These are phyloP conservation scores for Gasterosteus aculeatus DNA, from an alignment of 2,113 vertebrate genomes.

Conservation along the genomic window DNA sequence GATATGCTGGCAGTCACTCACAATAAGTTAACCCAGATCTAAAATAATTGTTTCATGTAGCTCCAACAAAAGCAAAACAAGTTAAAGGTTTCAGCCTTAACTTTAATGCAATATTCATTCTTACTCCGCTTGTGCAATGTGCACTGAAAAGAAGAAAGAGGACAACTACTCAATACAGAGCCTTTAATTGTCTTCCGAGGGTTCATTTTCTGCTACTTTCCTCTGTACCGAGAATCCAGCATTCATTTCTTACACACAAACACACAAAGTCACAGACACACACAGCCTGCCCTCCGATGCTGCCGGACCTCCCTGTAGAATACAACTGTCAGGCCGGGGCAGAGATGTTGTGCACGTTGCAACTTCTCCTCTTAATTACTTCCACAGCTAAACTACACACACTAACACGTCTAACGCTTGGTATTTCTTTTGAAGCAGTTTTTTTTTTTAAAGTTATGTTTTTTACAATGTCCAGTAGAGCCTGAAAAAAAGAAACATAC, in stretches of 20 bases:
- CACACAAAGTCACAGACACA: conserved; percentile 18
- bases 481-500: rapidly evolving
- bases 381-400: conserved; percentile 26
- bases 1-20: not conserved
- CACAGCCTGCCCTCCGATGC: conserved; percentile 7
- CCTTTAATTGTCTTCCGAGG: conserved; percentile 39
- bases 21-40: conserved; percentile 9
- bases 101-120: conserved; percentile 39
- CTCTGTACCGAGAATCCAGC: conserved; percentile 8
- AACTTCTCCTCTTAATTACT: conserved; percentile 65
- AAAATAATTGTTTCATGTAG: conserved; percentile 10
- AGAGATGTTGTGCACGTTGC: conserved; percentile 51
- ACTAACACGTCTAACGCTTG: not conserved
- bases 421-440: not conserved
- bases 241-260: conserved; percentile 28
- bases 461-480: not conserved
- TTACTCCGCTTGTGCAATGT: not conserved
- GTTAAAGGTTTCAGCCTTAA: conserved; percentile 11
- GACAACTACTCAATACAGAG: conserved; percentile 7
- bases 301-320: conserved; percentile 50
- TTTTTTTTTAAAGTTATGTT: not conserved
- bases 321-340: conserved; percentile 45
- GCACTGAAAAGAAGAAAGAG: conserved; percentile 6
- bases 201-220: conserved; percentile 23
- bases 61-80: conserved; percentile 16